Conservation (phyloP, 2,888 invertebrate species). For the Mythimna pallens region DNA sequence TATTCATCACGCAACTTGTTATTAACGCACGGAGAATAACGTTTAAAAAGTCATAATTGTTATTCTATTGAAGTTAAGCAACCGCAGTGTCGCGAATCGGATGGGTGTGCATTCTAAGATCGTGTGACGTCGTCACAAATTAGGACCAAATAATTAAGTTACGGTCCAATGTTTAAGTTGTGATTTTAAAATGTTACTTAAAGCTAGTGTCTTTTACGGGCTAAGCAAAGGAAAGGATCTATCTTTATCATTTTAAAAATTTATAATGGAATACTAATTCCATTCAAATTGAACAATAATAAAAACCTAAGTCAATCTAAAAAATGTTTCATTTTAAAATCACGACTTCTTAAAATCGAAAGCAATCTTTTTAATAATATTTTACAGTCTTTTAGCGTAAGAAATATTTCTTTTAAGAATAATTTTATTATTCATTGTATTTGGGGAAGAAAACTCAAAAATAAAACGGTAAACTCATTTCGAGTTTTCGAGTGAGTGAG, state of each 20-base stretch:
- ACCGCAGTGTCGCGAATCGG: conserved; percentile 26
- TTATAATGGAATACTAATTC: background rate
- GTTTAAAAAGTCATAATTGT: conserved; percentile 35
- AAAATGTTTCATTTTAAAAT: conserved; percentile 31
- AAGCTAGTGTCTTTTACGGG: conserved; percentile 48
- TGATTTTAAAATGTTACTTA: conserved; percentile 50
- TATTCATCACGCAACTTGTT: conserved; percentile 35
- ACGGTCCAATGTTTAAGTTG: conserved; percentile 32
- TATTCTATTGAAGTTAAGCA: conserved; percentile 44
- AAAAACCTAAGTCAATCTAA: conserved; percentile 15
- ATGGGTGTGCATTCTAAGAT: conserved; percentile 50
- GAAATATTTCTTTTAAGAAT: conserved; percentile 40
- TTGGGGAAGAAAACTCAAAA: conserved; percentile 42
- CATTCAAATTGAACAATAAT: conserved; percentile 19
- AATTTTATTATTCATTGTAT: conserved; percentile 41
- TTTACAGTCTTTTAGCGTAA: conserved; percentile 53
- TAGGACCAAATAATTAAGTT: conserved; percentile 61
- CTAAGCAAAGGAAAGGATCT: background rate
- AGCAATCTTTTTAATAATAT: conserved; percentile 47
- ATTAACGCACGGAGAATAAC: conserved; percentile 37
- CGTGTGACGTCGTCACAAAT: conserved; percentile 62
- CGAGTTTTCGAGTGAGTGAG: background rate
- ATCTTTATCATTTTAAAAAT: conserved; percentile 3
- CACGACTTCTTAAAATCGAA: conserved; percentile 20
- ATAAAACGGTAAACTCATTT: background rate